These are phyloP conservation scores for Drosophila falleni DNA, from an alignment of 2,888 invertebrate species.

Conservation along the genomic window DNA sequence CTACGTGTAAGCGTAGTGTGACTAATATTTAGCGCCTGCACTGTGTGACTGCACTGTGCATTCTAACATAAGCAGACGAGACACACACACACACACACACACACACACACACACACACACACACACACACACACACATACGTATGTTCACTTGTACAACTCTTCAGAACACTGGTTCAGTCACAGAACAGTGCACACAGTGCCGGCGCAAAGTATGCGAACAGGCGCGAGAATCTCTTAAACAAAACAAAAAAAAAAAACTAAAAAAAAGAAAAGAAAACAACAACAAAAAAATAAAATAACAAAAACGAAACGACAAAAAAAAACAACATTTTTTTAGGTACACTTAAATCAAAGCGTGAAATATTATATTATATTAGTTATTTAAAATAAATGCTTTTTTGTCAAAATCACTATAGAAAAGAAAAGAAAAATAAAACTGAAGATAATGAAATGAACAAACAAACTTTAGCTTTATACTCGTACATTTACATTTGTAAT, in stretches of 20 bases:
- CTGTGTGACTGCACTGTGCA: conserved; percentile 42
- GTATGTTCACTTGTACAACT: conserved; percentile 15
- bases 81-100: conserved; percentile 33
- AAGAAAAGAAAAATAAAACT: conserved; percentile 9
- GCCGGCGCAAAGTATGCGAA: conserved; percentile 47
- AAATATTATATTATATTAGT: conserved; percentile 76
- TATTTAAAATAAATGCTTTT: conserved; percentile 82
- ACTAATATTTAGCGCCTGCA: conserved; percentile 49
- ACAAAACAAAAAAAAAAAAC: conserved; percentile 27
- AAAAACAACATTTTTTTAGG: conserved; percentile 64
- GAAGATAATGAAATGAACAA: conserved; percentile 62
- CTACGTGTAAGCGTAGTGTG: conserved; percentile 34
- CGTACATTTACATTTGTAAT: conserved; percentile 79
- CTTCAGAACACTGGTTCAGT: conserved; percentile 30
- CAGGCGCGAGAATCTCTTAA: conserved; percentile 31
- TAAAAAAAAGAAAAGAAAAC: conserved; percentile 27
- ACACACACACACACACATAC: conserved; percentile 32
- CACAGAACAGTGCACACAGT: conserved; percentile 43
- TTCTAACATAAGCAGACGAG: conserved; percentile 21
- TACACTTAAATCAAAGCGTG: conserved; percentile 79
- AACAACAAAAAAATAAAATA: conserved; percentile 20
- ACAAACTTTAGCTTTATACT: conserved; percentile 81
- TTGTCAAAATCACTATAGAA: conserved; percentile 83
- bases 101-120: too few species aligned
- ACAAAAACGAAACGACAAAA: conserved; percentile 24